Conservation (phyloP, 2,888 invertebrate species). For the Tiliacea aurago region DNA sequence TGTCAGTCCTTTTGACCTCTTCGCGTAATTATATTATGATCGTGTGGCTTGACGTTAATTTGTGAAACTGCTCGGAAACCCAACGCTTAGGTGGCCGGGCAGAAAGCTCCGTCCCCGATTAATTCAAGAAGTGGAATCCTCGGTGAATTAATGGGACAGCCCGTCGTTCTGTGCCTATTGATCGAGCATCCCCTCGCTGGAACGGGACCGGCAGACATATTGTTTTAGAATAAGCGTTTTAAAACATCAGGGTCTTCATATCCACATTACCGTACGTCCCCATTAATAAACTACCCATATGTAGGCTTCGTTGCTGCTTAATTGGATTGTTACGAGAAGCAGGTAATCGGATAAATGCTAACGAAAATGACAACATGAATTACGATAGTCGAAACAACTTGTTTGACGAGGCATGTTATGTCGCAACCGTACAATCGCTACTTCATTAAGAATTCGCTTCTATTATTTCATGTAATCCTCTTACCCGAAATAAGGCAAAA, state of each 20-base stretch:
- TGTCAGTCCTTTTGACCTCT: constrained; percentile 67
- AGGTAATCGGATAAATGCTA: constrained; percentile 34
- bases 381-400: constrained; percentile 30
- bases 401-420: constrained; percentile 32
- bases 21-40: constrained; percentile 79
- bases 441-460: constrained; percentile 36
- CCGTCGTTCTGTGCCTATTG: constrained; percentile 79
- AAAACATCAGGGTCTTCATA: constrained; percentile 46
- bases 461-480: constrained; percentile 47
- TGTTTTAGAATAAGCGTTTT: constrained; percentile 59
- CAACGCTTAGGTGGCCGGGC: constrained; percentile 79
- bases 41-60: constrained; percentile 83
- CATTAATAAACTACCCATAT: constrained; percentile 11
- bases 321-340: constrained; percentile 27
- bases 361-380: constrained; percentile 24
- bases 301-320: constrained; percentile 24
- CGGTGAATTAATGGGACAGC: constrained; percentile 81
- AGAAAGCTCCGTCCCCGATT: constrained; percentile 80
- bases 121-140: constrained; percentile 86
- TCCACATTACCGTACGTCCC: background rate
- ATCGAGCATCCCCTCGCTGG: constrained; percentile 70
- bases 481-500: constrained; percentile 39
- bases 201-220: constrained; percentile 60
- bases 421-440: constrained; percentile 34
- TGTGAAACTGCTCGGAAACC: constrained; percentile 86